Conservation (phyloP, 2,113 vertebrate species). For the Murina feae region DNA sequence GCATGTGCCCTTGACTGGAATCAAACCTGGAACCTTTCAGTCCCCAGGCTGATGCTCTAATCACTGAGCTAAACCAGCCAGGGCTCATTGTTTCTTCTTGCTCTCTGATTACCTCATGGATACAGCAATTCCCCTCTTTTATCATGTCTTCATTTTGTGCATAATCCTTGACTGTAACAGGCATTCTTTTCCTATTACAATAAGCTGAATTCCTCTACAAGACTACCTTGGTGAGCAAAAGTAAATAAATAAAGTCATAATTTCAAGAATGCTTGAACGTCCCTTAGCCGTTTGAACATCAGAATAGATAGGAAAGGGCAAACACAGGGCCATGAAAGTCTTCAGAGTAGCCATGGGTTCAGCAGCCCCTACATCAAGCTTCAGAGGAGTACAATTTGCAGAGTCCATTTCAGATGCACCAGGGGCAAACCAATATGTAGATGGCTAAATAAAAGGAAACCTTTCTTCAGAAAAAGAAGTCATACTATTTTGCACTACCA, state of each 20-base stretch:
- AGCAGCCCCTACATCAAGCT: background rate
- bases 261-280: background rate
- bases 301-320: background rate
- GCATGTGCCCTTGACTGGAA: too few relatives aligned
- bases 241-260: background rate
- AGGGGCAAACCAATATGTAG: background rate
- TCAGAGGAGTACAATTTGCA: background rate
- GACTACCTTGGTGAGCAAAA: background rate
- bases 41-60: too few relatives aligned
- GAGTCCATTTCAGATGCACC: background rate
- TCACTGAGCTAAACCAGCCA: too few relatives aligned
- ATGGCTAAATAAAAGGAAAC: background rate
- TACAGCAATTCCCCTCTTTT: background rate
- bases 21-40: too few relatives aligned
- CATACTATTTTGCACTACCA: background rate
- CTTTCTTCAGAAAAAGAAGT: background rate
- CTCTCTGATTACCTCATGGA: background rate
- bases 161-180: background rate
- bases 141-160: background rate
- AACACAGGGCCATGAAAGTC: background rate
- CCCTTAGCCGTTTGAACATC: background rate
- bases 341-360: background rate
- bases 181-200: background rate
- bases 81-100: background rate
- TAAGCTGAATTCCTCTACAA: background rate